Evolutionary conservation across 2,888 invertebrate genomes (phyloP), one percentile per base, ranked within the genome.

Genomic region (Ptychoptera albimana): DNA sequence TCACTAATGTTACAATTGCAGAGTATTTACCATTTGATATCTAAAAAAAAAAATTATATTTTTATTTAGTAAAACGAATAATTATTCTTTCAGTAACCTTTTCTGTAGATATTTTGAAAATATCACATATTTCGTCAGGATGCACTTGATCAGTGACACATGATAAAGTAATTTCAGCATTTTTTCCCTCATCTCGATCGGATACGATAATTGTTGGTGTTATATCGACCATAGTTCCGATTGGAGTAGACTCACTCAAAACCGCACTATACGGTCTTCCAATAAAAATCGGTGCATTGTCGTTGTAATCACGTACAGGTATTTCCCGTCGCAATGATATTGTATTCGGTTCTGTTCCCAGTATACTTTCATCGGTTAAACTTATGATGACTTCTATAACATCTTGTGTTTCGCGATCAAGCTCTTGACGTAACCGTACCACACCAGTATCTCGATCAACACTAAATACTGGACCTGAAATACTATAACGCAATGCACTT

Each of bases 381-480:
- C 84, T 86, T 50, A 86, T 82, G 56, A 86, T 81, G 39, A 84
- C 82, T 66, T 85, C 84, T 43, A 85, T 63, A 2, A 74, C 64
- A 45, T 75, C 73, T 57, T 79, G 75, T 23, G 70, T 67, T 57
- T 86, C 86, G 43, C 85, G 69, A 59, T 86, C 85, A 44, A 86
- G 60, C 30, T 73, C 66, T 58, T 74, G 77, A 2, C 79, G 74
- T 23, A 86, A 67, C 0, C 79, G 77, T 2, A 86, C 80, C 36
- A 82, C 80, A 0, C 86, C 86, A 1, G 79, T 78, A 43, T 72
- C 69, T 7, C 80, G 68, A 55, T 85, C 79, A n/a, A 86, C 85
- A 10, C 77, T 77, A 57, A 86, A 81, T 56, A 80, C 77, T 58
- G 84, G 84, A 1, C 86, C 86, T 37, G 82, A 82, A 64, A 86